Evolutionary conservation across 2,888 invertebrate genomes (phyloP).

Genomic region (Leucophora obtusa): DNA sequence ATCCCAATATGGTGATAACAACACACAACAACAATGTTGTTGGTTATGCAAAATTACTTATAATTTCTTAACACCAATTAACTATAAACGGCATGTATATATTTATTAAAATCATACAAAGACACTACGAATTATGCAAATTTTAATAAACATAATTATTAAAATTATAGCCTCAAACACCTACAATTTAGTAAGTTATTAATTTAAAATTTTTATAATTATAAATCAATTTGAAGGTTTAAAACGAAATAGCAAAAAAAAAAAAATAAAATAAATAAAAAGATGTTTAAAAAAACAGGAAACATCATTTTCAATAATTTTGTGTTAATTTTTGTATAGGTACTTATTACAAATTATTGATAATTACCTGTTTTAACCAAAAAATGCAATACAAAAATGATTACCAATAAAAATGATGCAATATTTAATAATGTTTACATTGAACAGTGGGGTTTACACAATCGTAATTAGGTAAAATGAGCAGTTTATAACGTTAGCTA

Average conservation of each 20-base stretch:
- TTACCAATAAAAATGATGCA: not conserved
- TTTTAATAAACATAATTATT: not conserved
- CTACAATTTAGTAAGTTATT: not conserved
- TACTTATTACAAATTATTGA: not conserved
- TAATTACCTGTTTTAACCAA: not conserved
- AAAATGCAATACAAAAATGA: not conserved
- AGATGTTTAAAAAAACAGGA: not conserved
- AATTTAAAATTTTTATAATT: not conserved
- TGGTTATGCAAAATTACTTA: constrained; percentile 28
- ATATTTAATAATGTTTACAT: not conserved
- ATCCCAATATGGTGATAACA: constrained; percentile 37
- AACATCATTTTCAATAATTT: not conserved
- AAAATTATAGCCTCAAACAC: not conserved
- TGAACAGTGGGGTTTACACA: not conserved
- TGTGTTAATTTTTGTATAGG: not conserved
- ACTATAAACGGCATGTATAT: not conserved
- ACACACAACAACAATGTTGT: constrained; percentile 19
- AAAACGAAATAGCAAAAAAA: not conserved
- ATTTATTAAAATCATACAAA: not conserved
- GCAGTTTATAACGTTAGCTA: no score
- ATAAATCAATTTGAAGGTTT: not conserved
- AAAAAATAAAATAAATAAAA: not conserved
- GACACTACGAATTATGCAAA: not conserved
- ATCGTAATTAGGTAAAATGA: no score
- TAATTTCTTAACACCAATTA: constrained; percentile 22